A percentile compares a stretch with the other conserved stretches of the same genome.
Evolutionary conservation across 2,113 vertebrate species (phyloP).

Genomic region (Planiliza haematocheilus): DNA sequence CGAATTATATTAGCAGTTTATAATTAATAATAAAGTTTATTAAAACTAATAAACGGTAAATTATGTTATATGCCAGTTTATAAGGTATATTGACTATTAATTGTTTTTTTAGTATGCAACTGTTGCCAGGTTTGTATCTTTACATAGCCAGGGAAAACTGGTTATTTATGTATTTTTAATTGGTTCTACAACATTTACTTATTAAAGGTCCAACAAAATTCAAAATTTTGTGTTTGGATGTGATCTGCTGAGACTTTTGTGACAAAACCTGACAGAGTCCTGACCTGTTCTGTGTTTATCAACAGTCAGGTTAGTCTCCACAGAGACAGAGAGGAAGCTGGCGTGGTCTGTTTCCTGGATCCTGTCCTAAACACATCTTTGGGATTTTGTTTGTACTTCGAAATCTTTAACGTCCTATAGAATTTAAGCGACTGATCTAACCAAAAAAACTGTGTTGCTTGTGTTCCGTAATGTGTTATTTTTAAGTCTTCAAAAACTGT

Average conservation of each 20-base stretch:
- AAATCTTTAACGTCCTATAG: background rate
- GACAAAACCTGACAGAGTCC: background rate
- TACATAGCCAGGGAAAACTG: too few species aligned
- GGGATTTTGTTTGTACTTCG: slow-evolving; percentile 12
- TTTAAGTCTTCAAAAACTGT: background rate
- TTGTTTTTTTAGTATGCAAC: too few species aligned
- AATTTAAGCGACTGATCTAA: background rate
- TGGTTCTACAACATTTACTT: too few species aligned
- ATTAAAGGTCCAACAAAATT: slow-evolving; percentile 1
- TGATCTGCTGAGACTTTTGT: background rate
- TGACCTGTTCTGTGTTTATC: slow-evolving; percentile 32
- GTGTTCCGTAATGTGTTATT: background rate
- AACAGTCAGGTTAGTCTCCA: slow-evolving; percentile 17
- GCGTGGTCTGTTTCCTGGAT: slow-evolving; percentile 67
- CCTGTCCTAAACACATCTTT: slow-evolving; percentile 27
- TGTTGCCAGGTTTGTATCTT: too few species aligned
- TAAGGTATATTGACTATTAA: background rate
- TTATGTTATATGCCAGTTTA: background rate
- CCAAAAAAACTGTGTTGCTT: background rate
- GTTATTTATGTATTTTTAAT: too few species aligned
- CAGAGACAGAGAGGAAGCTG: slow-evolving; percentile 54
- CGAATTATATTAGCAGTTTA: background rate
- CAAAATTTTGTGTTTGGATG: background rate
- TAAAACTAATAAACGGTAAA: background rate
- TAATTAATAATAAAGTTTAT: too few species aligned